Conservation (phyloP, 2,888 invertebrate species). For the Campoplex capitator region DNA sequence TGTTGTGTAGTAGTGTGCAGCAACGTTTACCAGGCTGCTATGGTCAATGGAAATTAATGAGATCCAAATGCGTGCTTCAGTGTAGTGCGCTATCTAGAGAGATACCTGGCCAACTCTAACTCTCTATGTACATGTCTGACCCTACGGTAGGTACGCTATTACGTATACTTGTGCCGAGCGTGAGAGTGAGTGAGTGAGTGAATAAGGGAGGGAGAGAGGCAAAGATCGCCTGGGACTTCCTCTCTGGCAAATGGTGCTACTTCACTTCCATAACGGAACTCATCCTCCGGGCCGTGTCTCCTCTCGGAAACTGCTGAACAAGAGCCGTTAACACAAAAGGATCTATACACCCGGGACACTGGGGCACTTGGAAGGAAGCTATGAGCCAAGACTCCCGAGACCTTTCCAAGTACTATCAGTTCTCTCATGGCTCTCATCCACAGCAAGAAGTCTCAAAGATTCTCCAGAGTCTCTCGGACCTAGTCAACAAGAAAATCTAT, state of each 20-base stretch:
- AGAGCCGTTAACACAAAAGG: constrained; percentile 77
- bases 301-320: constrained; percentile 74
- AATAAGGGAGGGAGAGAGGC: constrained; percentile 1
- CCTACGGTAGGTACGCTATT: constrained; percentile 6
- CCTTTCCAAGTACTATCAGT: constrained; percentile 43
- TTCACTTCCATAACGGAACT: constrained; percentile 72
- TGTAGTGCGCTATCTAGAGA: constrained; percentile 66
- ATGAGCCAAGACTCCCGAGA: constrained; percentile 36
- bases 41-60: constrained; percentile 70
- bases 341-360: constrained; percentile 53
- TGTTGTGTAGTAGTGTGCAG: constrained; percentile 32
- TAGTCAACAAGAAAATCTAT: constrained; percentile 32
- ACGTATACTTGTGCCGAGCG: constrained; percentile 9
- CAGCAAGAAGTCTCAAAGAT: constrained; percentile 44
- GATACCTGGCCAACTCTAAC: constrained; percentile 54
- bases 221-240: constrained; percentile 60
- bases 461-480: constrained; percentile 19
- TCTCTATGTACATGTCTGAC: constrained; percentile 34
- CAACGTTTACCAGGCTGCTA: constrained; percentile 50
- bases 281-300: constrained; percentile 48
- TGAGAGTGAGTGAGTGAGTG: constrained; percentile 5
- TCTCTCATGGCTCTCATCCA: constrained; percentile 40
- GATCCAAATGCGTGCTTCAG: constrained; percentile 72
- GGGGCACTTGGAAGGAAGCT: constrained; percentile 9
- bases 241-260: constrained; percentile 69